phyloP scores from a whole-genome alignment of 2,888 invertebrate genomes.

The Rhogogaster chlorosoma region DNA sequence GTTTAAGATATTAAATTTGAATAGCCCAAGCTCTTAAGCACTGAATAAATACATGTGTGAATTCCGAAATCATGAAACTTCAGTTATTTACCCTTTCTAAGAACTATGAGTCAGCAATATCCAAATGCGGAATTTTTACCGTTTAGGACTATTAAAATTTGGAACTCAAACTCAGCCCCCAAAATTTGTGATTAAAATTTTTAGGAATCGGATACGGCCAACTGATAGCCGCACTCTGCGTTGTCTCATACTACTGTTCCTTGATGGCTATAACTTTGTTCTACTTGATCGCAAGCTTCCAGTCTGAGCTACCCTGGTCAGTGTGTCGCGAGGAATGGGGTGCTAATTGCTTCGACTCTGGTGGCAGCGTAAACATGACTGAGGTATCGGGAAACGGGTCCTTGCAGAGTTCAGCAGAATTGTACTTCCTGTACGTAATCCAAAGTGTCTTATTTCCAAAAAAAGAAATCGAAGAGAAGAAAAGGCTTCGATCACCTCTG shows the following conservation, averaged over 20 bases:
- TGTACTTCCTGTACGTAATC: conserved; percentile 70
- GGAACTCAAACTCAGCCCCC: not conserved
- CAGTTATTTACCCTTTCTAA: too few species aligned
- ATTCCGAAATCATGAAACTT: too few species aligned
- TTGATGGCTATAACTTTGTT: conserved; percentile 78
- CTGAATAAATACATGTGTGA: too few species aligned
- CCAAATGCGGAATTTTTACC: too few species aligned
- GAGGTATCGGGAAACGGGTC: conserved; percentile 24
- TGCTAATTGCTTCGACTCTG: conserved; percentile 65
- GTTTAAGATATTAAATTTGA: too few species aligned
- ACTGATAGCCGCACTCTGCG: conserved; percentile 75
- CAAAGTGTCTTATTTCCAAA: not conserved
- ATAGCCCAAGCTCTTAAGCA: too few species aligned
- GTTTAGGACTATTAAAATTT: too few species aligned
- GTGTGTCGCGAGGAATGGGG: conserved; percentile 75
- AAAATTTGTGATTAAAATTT: conserved; percentile 17
- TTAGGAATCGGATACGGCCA: conserved; percentile 78
- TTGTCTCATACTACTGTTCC: conserved; percentile 78
- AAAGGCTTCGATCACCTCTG: not conserved
- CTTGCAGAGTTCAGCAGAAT: conserved; percentile 68
- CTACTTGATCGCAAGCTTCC: conserved; percentile 78
- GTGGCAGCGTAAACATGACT: not conserved
- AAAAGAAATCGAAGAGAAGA: not conserved
- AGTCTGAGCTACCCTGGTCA: conserved; percentile 78
- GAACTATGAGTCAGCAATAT: too few species aligned